Conservation (phyloP, 2,888 invertebrate species). For the Eremobia ochroleuca region DNA sequence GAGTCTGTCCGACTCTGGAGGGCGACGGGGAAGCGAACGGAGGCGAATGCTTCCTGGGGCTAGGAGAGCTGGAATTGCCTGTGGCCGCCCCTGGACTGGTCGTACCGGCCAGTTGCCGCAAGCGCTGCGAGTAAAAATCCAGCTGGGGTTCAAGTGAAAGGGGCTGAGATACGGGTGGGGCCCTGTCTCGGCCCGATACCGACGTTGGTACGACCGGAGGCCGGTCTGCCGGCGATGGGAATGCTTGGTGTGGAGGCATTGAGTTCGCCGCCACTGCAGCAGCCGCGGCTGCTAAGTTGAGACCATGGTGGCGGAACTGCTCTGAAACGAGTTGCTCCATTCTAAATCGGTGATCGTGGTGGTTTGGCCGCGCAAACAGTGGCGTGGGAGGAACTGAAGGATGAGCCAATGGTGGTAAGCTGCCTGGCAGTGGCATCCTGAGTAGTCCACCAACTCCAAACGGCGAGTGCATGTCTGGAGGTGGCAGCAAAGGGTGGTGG, state of each 20-base stretch:
- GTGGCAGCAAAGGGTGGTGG: conserved; percentile 93
- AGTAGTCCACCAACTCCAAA: conserved; percentile 94
- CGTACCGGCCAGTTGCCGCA: conserved; percentile 99
- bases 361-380: conserved; percentile 94
- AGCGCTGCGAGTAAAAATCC: conserved; percentile 99
- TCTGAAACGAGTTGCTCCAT: conserved; percentile 96
- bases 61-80: conserved; percentile 95
- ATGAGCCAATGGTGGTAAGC: conserved; percentile 92
- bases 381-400: conserved; percentile 94
- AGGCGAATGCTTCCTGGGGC: conserved; percentile 95
- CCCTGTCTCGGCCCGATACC: conserved; percentile 87
- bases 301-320: conserved; percentile 95
- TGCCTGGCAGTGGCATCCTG: conserved; percentile 94
- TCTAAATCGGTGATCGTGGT: conserved; percentile 95
- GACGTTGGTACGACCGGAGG: conserved; percentile 90
- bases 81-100: conserved; percentile 98
- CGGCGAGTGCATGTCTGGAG: conserved; percentile 94
- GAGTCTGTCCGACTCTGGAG: conserved; percentile 93
- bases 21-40: conserved; percentile 95
- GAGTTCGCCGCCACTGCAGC: conserved; percentile 93
- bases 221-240: conserved; percentile 92
- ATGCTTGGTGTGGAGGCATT: conserved; percentile 91
- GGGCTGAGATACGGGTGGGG: conserved; percentile 91
- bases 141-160: conserved; percentile 96
- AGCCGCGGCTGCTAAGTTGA: conserved; percentile 94